Base-by-base conservation (phyloP, 1,140 invertebrate species). In the Odontomachus brunneus region DNA sequence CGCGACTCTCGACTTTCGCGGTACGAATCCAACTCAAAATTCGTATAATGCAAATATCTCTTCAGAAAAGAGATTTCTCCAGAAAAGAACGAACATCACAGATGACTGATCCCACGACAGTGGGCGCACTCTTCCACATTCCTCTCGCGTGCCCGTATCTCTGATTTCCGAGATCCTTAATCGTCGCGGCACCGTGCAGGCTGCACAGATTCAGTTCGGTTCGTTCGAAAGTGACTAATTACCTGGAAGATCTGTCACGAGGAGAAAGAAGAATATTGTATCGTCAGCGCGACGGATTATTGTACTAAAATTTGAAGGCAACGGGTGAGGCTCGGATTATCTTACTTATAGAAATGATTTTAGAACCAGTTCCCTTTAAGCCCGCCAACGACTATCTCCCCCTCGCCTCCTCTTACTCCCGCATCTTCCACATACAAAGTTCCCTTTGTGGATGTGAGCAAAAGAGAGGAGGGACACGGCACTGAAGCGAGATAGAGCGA, bases 271-370 rank as follows among this genome's bases (percentile, higher is more conserved):
- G 38, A 44, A 65, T 19, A 67, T 69, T 44, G 38, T 9, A 0
- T 44, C 55, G 63, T 15, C 62, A 44, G 17, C 29, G n/a, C 26
- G 0, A 14, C 17, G 14, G 29, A 44, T 44, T 26, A 29, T 29
- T 57, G 14, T 69, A 57, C 33, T 48, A 66, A 80, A 80, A 69
- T 44, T 80, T 19, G 65, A 51, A 48, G 11, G 22, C 75, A 44
- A 38, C 74, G 12, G 38, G 38, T 9, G 38, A 44, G 3, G 29
- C 60, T 24, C 65, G 22, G 69, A 19, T 78, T 80, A 57, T 80
- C 65, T 80, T 65, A 38, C 65, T 69, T 57, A 69, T 80, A 80
- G 51, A 80, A 80, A 78, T 78, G 63, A 69, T 80, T 80, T 80
- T 59, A 80, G 69, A 80, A 80, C 75, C 75, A 80, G 75, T 80